A percentile compares a stretch with the other conserved stretches of the same genome.
Evolutionary conservation across 2,797 vertebrate genomes (phyloP).

Genomic region (Acrossocheilus wenchowensis): DNA sequence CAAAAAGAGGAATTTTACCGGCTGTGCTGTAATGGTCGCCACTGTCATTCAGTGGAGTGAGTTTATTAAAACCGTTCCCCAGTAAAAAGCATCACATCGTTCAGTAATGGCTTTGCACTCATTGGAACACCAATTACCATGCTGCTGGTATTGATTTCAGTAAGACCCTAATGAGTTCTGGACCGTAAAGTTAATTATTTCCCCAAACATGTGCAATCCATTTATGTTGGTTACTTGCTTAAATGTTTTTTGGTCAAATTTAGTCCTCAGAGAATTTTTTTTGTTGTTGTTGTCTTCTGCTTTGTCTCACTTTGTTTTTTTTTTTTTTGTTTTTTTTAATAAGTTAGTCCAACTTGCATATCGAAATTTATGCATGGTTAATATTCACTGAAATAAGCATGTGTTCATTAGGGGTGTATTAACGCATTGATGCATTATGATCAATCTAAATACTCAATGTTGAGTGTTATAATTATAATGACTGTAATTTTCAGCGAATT

Average conservation of each 20-base stretch:
- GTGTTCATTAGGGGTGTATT: neutral
- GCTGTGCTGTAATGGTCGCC: slow-evolving; percentile 43
- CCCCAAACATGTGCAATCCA: slow-evolving; percentile 58
- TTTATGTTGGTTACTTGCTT: slow-evolving; percentile 57
- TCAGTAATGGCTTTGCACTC: slow-evolving; percentile 61
- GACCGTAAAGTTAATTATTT: slow-evolving; percentile 68
- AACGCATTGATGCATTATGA: neutral
- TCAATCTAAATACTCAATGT: neutral
- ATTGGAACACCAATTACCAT: slow-evolving; percentile 64
- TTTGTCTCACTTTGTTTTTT: neutral
- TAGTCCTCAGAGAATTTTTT: slow-evolving; percentile 15
- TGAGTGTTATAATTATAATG: neutral
- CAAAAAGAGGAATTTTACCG: slow-evolving; percentile 19
- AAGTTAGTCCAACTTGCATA: slow-evolving; percentile 5
- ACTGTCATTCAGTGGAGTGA: slow-evolving; percentile 48
- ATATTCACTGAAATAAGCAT: slow-evolving; percentile 4
- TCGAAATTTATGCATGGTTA: neutral
- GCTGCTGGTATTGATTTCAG: slow-evolving; percentile 61
- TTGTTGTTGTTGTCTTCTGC: neutral
- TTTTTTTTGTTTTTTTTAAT: neutral
- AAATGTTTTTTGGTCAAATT: slow-evolving; percentile 43
- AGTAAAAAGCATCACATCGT: slow-evolving; percentile 45
- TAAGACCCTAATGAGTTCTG: slow-evolving; percentile 62
- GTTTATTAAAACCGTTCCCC: slow-evolving; percentile 51
- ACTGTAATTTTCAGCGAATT: neutral